A percentile compares a stretch with the other conserved stretches of the same genome.
Evolutionary conservation across 2,113 vertebrate genomes (phyloP).

Genomic region (Muntiacus muntjak): DNA sequence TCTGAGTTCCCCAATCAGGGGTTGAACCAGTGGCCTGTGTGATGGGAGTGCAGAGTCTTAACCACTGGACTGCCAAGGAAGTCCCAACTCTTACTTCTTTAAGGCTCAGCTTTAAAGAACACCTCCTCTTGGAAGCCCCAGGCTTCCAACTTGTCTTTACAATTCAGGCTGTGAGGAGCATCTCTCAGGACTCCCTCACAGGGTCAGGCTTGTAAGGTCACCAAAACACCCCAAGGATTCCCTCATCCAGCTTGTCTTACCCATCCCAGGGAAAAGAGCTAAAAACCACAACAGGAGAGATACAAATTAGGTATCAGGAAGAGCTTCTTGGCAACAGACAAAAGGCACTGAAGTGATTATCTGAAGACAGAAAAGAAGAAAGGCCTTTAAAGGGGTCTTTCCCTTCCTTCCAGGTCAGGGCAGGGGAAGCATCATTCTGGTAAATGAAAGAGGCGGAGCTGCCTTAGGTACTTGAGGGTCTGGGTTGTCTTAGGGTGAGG

Average conservation of each 20-base stretch:
- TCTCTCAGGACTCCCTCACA: background rate
- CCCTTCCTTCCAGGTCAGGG: background rate
- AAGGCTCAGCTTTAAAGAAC: slow-evolving; percentile 18
- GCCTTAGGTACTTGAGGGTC: background rate
- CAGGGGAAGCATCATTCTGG: background rate
- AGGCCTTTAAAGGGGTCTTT: background rate
- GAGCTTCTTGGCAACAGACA: background rate
- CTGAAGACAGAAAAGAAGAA: background rate
- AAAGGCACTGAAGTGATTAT: background rate
- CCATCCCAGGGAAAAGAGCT: background rate
- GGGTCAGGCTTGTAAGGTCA: background rate
- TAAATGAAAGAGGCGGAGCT: background rate
- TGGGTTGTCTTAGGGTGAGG: background rate
- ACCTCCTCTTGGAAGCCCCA: background rate
- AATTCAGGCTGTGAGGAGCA: background rate
- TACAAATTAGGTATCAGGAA: background rate
- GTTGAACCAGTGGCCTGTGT: background rate
- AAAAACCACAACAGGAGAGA: background rate
- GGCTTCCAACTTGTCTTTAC: background rate
- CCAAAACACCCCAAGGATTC: background rate
- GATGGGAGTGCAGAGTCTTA: background rate
- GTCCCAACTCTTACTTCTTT: slow-evolving; percentile 14
- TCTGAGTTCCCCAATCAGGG: background rate
- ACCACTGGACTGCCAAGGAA: background rate
- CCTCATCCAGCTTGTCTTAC: background rate